Percentiles rank a stretch among this genome's conserved stretches.
phyloP scores from a whole-genome alignment of 2,113 vertebrate genomes.

The Microcebus jonahi region DNA sequence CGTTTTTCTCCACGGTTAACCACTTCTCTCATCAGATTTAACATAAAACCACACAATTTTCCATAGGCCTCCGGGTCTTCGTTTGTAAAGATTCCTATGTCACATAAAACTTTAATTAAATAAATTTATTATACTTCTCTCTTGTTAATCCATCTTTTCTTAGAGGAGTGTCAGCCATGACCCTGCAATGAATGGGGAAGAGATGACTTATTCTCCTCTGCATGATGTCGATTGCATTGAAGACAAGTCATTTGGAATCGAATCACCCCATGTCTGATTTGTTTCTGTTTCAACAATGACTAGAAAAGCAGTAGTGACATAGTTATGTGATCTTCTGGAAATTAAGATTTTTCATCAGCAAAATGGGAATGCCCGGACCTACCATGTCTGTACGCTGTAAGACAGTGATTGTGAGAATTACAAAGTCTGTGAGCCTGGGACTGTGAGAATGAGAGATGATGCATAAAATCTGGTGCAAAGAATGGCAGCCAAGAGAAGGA shows the following conservation, averaged over 20 bases:
- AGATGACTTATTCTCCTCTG: background rate
- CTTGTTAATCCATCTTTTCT: background rate
- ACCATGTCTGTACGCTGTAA: background rate
- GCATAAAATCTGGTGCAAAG: rapidly evolving
- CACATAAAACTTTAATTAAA: background rate
- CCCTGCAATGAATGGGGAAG: background rate
- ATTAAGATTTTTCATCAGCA: background rate
- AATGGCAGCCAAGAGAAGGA: rapidly evolving
- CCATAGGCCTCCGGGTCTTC: no score
- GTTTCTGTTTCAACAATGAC: background rate
- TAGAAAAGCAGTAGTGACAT: background rate
- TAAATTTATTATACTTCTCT: background rate
- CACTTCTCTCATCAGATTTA: background rate
- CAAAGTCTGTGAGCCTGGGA: background rate
- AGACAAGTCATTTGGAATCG: background rate
- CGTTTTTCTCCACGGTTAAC: background rate
- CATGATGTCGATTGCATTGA: background rate
- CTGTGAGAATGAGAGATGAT: background rate
- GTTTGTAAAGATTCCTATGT: background rate
- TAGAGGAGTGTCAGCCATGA: background rate
- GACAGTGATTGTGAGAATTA: background rate
- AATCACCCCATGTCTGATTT: background rate
- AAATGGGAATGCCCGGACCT: background rate
- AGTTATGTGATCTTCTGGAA: background rate
- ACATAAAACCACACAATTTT: background rate